A percentile compares a stretch with the other conserved stretches of the same genome.
phyloP scores from a whole-genome alignment of 1,140 invertebrate genomes.

The Heliothis subflexa region DNA sequence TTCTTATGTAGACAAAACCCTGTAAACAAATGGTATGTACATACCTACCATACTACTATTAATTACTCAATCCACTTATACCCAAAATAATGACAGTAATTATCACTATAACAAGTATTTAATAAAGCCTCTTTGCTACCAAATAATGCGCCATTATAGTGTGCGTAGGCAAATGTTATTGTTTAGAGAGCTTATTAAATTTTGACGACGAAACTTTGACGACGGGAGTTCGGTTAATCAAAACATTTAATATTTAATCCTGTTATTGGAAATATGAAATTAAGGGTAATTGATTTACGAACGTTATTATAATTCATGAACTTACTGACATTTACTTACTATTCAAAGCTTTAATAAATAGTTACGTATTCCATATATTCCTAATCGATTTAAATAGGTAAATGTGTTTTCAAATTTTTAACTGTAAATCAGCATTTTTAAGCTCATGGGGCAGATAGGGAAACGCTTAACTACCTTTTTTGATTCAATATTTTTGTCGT shows the following conservation, averaged over 20 bases:
- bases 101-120: not conserved
- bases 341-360: too few species aligned
- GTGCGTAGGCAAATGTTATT: slow-evolving; percentile 2
- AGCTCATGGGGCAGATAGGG: too few species aligned
- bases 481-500: too few species aligned
- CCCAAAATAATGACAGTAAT: not conserved
- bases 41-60: too few species aligned
- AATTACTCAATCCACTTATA: not conserved
- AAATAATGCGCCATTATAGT: not conserved
- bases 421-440: too few species aligned
- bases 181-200: slow-evolving; percentile 23
- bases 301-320: not conserved
- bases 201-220: not conserved
- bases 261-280: slow-evolving; percentile 1
- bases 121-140: slow-evolving; percentile 3
- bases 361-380: too few species aligned
- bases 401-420: too few species aligned
- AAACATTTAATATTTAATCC: slow-evolving; percentile 24
- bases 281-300: not conserved
- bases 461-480: too few species aligned
- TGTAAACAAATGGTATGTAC: too few species aligned
- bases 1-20: too few species aligned
- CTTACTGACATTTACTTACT: too few species aligned
- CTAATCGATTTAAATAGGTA: too few species aligned
- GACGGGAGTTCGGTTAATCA: slow-evolving; percentile 4